Base-by-base conservation (phyloP, 2,888 invertebrate genomes). In the Sinopyrophorus schimmeli region DNA sequence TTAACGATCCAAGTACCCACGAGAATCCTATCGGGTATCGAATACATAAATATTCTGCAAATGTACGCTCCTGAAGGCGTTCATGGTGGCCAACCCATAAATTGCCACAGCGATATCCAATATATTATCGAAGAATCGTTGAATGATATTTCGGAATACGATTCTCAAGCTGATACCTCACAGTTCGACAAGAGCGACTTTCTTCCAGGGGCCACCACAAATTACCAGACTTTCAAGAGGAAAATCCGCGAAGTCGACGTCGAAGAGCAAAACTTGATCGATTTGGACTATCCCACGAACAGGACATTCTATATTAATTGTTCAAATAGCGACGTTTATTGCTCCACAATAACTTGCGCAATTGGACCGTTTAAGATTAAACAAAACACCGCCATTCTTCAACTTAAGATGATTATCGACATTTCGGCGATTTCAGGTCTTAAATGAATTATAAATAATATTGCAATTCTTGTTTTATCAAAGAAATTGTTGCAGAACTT, bases 281-380 rank as follows among this genome's bases (percentile, higher is more conserved):
- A 41, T 15, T 5, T 15, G 6, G 26, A 39, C 16, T 54, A 48
- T 34, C 47, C 57, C 1, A 37, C 47, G 2, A 66, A 66, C 26
- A 53, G 64, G 37, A 71, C 68, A 1, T 55, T 69, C 4, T 68
- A 64, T 34, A 55, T 76, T 5, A 73, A 73, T 57, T 76, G 76
- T 50, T 63, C 66, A 1, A 64, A 63, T 50, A 24, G 54, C 5
- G 43, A 56, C 5, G 54, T 73, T 1, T 37, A 55, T 11, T 77
- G 76, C 50, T 58, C 61, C 4, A 55, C 48, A 37, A 50, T 76
- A 18, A 54, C 55, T 1, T 77, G 76, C 44, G 46, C 51, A 6
- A 48, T 73, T 20, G 74, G 73, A 4, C 67, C 69, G 9, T 71
- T 74, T 39, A 61, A 55, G 30, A 60, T 61, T 27, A 61, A 63